Percentiles rank a stretch among this genome's conserved stretches.
Evolutionary conservation across 2,888 invertebrate genomes (phyloP).

Genomic region (Hetaerina titia): DNA sequence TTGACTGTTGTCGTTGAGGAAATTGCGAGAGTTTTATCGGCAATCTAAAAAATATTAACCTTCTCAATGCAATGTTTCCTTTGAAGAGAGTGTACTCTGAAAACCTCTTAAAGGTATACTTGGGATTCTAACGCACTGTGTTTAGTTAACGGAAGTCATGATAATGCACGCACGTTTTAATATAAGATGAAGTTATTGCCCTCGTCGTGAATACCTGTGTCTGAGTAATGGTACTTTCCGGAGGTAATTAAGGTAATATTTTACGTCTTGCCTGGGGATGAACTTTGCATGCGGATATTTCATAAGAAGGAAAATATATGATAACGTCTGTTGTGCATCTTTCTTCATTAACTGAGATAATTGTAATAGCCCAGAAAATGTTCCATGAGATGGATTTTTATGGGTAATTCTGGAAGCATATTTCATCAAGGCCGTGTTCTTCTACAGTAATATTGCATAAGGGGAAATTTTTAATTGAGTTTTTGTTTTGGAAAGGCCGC

Average conservation of each 20-base stretch:
- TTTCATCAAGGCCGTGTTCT: no score
- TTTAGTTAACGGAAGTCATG: not conserved
- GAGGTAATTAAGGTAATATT: not conserved
- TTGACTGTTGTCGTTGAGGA: no score
- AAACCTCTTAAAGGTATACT: not conserved
- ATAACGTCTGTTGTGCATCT: not conserved
- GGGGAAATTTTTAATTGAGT: no score
- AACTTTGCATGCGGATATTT: not conserved
- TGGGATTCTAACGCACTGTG: not conserved
- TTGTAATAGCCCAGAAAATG: not conserved
- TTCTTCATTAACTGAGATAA: not conserved
- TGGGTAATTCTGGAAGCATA: no score
- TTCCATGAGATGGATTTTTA: no score
- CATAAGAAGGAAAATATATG: not conserved
- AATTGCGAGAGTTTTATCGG: not conserved
- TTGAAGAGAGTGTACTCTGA: not conserved
- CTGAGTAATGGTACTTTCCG: not conserved
- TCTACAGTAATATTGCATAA: no score
- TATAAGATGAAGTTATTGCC: not conserved
- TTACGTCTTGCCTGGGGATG: not conserved
- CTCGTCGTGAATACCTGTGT: not conserved
- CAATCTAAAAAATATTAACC: not conserved
- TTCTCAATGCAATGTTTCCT: not conserved
- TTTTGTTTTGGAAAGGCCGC: no score
- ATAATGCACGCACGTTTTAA: not conserved